phyloP scores from a whole-genome alignment of 2,888 invertebrate species.

The Phaonia tiefii region DNA sequence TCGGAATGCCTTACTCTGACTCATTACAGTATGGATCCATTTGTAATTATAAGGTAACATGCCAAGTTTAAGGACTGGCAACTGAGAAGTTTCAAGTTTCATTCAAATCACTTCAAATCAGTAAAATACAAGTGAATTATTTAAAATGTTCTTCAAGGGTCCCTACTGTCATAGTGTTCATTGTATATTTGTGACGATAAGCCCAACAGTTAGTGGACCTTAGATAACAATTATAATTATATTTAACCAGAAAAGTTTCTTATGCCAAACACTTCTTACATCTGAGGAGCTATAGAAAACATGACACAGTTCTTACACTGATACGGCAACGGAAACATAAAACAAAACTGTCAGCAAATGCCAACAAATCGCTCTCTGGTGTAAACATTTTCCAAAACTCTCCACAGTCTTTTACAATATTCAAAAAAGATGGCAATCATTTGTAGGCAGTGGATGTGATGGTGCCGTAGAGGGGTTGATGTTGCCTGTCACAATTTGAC shows the following conservation, averaged over 20 bases:
- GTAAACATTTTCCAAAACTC: not conserved
- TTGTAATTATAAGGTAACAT: too few relatives aligned
- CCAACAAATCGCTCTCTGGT: not conserved
- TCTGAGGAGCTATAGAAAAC: not conserved
- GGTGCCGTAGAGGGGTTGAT: not conserved
- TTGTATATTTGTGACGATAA: too few relatives aligned
- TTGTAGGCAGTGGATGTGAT: not conserved
- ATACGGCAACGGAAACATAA: not conserved
- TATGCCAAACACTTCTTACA: not conserved
- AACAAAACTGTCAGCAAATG: not conserved
- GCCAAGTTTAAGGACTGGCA: too few relatives aligned
- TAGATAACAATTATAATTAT: slow-evolving; percentile 24
- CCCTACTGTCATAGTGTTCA: too few relatives aligned
- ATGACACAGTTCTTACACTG: not conserved
- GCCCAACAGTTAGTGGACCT: slow-evolving; percentile 1
- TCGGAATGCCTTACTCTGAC: too few relatives aligned
- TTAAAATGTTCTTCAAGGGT: too few relatives aligned
- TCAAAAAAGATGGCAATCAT: not conserved
- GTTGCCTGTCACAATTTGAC: slow-evolving; percentile 16
- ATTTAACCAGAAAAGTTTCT: not conserved
- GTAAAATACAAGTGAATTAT: too few relatives aligned
- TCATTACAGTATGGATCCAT: too few relatives aligned
- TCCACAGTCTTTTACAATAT: not conserved
- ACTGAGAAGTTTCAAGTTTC: too few relatives aligned
- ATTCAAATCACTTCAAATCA: too few relatives aligned